These are phyloP conservation scores for Cantharis flavilabris DNA, from an alignment of 2,888 invertebrate species.

Conservation along the genomic window DNA sequence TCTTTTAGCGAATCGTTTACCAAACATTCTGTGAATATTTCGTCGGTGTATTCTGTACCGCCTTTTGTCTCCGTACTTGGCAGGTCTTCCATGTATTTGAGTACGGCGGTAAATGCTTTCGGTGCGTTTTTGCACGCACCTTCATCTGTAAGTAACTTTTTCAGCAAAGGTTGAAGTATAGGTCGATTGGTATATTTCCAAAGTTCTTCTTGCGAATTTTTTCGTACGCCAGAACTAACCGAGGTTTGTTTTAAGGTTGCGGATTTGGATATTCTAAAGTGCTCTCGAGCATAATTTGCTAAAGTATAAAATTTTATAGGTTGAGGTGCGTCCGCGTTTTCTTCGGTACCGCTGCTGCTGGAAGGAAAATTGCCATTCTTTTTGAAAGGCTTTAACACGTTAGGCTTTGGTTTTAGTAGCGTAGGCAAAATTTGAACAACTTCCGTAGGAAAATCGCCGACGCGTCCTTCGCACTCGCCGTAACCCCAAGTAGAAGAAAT, in stretches of 20 bases:
- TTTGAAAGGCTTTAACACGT: constrained; percentile 69
- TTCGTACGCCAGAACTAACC: constrained; percentile 68
- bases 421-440: constrained; percentile 86
- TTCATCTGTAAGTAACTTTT: constrained; percentile 73
- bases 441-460: constrained; percentile 86
- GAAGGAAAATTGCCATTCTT: constrained; percentile 57
- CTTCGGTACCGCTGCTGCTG: constrained; percentile 55
- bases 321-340: constrained; percentile 60
- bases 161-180: constrained; percentile 79
- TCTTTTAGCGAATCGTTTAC: constrained; percentile 79
- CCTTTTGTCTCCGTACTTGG: constrained; percentile 78
- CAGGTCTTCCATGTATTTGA: constrained; percentile 91
- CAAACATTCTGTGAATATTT: constrained; percentile 80
- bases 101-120: constrained; percentile 73
- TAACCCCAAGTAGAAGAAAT: constrained; percentile 74
- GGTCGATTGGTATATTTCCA: constrained; percentile 85
- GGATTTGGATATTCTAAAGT: constrained; percentile 66
- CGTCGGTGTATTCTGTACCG: constrained; percentile 84
- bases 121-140: constrained; percentile 74
- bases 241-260: constrained; percentile 68
- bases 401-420: constrained; percentile 71
- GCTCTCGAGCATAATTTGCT: constrained; percentile 79
- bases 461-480: constrained; percentile 70
- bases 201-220: constrained; percentile 70
- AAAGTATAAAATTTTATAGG: constrained; percentile 79